phyloP scores from a whole-genome alignment of 2,113 vertebrate genomes.

The Percina caprodes region DNA sequence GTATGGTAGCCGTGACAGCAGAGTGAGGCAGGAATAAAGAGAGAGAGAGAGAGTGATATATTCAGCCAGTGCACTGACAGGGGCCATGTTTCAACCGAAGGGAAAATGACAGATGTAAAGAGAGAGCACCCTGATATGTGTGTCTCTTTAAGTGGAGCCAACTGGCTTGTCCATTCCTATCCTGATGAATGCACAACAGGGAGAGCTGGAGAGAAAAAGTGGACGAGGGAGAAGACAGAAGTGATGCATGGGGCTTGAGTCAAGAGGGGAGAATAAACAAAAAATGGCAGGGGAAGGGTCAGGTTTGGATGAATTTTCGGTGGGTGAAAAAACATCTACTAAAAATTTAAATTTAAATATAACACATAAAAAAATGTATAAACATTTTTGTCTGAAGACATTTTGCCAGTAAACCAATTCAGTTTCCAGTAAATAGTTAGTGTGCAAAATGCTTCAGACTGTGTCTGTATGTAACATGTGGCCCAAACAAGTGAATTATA shows the following conservation, averaged over 20 bases:
- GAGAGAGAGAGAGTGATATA: slow-evolving; percentile 77
- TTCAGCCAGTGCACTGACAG: slow-evolving; percentile 81
- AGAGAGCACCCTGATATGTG: slow-evolving; percentile 75
- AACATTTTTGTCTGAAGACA: neutral
- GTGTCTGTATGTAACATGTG: neutral
- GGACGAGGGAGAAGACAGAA: slow-evolving; percentile 54
- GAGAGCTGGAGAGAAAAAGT: slow-evolving; percentile 37
- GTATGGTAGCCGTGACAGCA: slow-evolving; percentile 67
- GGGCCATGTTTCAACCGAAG: slow-evolving; percentile 80
- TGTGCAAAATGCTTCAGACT: neutral
- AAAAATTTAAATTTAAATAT: neutral
- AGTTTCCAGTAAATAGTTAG: neutral
- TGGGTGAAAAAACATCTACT: neutral
- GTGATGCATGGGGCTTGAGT: slow-evolving; percentile 38
- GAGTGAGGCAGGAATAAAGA: slow-evolving; percentile 55
- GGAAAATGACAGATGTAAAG: slow-evolving; percentile 78
- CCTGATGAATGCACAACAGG: slow-evolving; percentile 73
- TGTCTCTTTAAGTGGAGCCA: slow-evolving; percentile 78
- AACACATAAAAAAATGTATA: neutral
- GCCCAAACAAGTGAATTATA: slow-evolving; percentile 5
- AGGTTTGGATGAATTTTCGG: neutral
- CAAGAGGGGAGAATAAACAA: slow-evolving; percentile 29
- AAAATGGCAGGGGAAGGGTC: slow-evolving; percentile 21
- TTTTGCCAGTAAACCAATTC: neutral
- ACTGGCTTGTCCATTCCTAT: slow-evolving; percentile 76